These are phyloP conservation scores for Sinocyclocheilus maitianheensis DNA, from an alignment of 2,113 vertebrate genomes.

Conservation along the genomic window DNA sequence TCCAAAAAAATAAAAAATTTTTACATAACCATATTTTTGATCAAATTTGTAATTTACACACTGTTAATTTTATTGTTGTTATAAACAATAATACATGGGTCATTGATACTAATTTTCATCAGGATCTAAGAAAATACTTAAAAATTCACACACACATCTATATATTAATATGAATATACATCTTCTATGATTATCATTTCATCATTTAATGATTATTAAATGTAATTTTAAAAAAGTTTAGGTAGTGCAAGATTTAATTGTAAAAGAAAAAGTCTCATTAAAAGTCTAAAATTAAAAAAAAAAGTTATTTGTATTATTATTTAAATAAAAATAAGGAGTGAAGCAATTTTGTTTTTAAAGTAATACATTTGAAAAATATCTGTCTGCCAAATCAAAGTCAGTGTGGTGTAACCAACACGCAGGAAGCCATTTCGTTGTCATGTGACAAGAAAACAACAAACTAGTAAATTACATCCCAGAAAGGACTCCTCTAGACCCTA, in stretches of 20 bases:
- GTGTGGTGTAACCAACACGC: neutral
- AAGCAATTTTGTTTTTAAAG: neutral
- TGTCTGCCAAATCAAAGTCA: neutral
- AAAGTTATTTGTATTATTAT: neutral
- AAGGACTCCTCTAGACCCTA: neutral
- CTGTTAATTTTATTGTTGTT: neutral
- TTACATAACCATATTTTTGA: neutral
- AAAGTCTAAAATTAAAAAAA: neutral
- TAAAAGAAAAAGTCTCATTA: neutral
- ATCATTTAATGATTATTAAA: too few species aligned
- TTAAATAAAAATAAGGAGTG: neutral
- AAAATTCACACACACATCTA: neutral
- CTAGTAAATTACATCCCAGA: neutral
- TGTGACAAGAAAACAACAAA: constrained; percentile 4
- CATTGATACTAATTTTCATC: neutral
- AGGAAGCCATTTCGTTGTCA: neutral
- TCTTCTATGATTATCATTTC: neutral
- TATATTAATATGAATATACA: neutral
- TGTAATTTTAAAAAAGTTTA: too few species aligned
- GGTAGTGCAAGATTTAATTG: neutral
- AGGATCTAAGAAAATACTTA: neutral
- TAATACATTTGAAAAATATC: neutral
- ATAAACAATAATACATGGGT: neutral
- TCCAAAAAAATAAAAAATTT: neutral
- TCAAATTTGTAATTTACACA: neutral